Evolutionary conservation across 2,888 invertebrate genomes (phyloP).

Genomic region (Beris chalybata): DNA sequence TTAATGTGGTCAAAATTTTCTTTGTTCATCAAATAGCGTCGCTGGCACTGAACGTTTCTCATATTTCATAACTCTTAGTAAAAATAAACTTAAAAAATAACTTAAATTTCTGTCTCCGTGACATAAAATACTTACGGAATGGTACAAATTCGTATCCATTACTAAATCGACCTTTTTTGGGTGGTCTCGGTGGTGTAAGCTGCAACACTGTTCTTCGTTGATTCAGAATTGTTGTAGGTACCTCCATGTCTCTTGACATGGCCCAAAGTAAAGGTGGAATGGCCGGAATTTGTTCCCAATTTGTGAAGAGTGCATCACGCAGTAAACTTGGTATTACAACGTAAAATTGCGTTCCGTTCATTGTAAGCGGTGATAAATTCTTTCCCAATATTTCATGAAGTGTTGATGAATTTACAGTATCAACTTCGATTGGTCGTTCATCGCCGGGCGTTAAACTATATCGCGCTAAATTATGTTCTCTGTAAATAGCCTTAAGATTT

Average conservation of each 20-base stretch:
- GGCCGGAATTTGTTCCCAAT: constrained; percentile 50
- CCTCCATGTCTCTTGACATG: constrained; percentile 50
- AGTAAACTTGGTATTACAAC: constrained; percentile 53
- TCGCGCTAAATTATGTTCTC: constrained; percentile 44
- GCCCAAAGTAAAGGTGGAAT: constrained; percentile 50
- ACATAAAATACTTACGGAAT: constrained; percentile 34
- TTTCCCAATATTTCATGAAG: constrained; percentile 47
- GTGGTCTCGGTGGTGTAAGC: constrained; percentile 52
- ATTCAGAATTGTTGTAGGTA: constrained; percentile 50
- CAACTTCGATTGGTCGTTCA: constrained; percentile 45
- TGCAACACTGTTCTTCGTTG: constrained; percentile 48
- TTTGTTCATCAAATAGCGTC: too few relatives aligned
- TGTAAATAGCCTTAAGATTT: constrained; percentile 47
- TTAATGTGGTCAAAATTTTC: too few relatives aligned
- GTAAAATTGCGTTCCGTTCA: constrained; percentile 49
- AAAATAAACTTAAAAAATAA: too few relatives aligned
- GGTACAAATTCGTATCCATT: constrained; percentile 49
- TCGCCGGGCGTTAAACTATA: constrained; percentile 42
- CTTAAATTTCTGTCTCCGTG: too few relatives aligned
- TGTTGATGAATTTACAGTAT: constrained; percentile 48
- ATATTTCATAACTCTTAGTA: too few relatives aligned
- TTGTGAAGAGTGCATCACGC: constrained; percentile 49
- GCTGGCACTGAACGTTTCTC: too few relatives aligned
- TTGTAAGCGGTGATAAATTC: constrained; percentile 46
- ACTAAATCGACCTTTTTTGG: constrained; percentile 45